Conservation (phyloP, 2,888 invertebrate species). For the Drosophila neotestacea region DNA sequence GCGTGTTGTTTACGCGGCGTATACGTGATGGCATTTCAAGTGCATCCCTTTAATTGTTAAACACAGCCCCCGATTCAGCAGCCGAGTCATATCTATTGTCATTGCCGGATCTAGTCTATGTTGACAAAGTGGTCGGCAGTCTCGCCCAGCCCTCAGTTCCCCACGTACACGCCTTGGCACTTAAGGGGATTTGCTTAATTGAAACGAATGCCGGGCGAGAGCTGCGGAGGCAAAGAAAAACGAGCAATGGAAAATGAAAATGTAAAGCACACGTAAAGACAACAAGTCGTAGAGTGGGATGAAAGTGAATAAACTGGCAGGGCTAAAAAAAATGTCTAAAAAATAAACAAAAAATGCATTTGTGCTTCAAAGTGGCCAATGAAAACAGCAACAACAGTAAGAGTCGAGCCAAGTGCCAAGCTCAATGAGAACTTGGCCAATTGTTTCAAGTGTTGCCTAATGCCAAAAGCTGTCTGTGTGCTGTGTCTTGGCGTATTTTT, state of each 20-base stretch:
- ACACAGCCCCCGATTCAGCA: constrained; percentile 35
- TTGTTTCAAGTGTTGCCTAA: constrained; percentile 59
- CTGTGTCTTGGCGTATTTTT: constrained; percentile 23
- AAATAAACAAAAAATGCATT: constrained; percentile 63
- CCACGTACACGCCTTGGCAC: constrained; percentile 77
- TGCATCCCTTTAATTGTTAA: constrained; percentile 78
- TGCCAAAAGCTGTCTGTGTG: constrained; percentile 52
- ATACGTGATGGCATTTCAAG: constrained; percentile 76
- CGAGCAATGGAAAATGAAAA: constrained; percentile 55
- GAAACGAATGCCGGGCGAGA: constrained; percentile 72
- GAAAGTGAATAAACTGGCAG: not conserved
- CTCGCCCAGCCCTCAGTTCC: constrained; percentile 2
- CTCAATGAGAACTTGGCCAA: constrained; percentile 32
- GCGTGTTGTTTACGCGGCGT: constrained; percentile 63
- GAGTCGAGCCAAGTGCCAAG: not conserved
- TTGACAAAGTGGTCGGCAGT: constrained; percentile 54
- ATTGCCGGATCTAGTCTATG: constrained; percentile 44
- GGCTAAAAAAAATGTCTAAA: constrained; percentile 46
- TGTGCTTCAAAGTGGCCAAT: constrained; percentile 42
- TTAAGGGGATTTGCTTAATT: constrained; percentile 83
- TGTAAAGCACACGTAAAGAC: constrained; percentile 50
- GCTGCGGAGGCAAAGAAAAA: constrained; percentile 40
- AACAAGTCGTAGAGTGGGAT: constrained; percentile 13
- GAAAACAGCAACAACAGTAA: constrained; percentile 30
- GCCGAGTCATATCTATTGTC: constrained; percentile 39